These are phyloP conservation scores for Apotomis capreana DNA, from an alignment of 2,888 invertebrate species.

Conservation along the genomic window DNA sequence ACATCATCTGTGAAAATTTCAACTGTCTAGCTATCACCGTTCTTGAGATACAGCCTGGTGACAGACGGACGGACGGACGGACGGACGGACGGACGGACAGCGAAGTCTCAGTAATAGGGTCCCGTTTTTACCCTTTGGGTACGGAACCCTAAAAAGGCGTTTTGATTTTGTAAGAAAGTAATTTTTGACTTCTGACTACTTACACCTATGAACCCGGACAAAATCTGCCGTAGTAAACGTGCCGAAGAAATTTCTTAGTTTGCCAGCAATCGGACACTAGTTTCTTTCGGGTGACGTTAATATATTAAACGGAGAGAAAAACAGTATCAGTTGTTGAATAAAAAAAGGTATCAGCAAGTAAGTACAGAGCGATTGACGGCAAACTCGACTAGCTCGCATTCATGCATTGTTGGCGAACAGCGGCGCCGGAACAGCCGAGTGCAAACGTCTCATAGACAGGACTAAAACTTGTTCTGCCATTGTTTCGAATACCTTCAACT, in stretches of 20 bases:
- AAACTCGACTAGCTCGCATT: constrained; percentile 25
- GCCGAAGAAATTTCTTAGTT: not conserved
- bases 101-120: too few species aligned
- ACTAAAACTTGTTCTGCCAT: constrained; percentile 29
- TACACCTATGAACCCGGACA: too few species aligned
- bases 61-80: too few species aligned
- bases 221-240: not conserved
- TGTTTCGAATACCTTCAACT: constrained; percentile 32
- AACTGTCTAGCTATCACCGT: too few species aligned
- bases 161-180: too few species aligned
- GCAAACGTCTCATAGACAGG: constrained; percentile 26
- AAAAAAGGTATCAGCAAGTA: constrained; percentile 18
- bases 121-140: too few species aligned
- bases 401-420: constrained; percentile 17
- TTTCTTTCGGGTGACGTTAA: not conserved
- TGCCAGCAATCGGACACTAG: not conserved
- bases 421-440: constrained; percentile 23
- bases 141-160: too few species aligned
- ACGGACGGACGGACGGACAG: too few species aligned
- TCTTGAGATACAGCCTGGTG: too few species aligned
- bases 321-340: constrained; percentile 1
- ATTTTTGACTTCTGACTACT: too few species aligned
- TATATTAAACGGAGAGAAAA: too few species aligned
- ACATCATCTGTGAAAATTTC: too few species aligned
- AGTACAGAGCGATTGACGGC: constrained; percentile 19